phyloP scores from a whole-genome alignment of 2,888 invertebrate genomes.

The Drosophila sordidula region DNA sequence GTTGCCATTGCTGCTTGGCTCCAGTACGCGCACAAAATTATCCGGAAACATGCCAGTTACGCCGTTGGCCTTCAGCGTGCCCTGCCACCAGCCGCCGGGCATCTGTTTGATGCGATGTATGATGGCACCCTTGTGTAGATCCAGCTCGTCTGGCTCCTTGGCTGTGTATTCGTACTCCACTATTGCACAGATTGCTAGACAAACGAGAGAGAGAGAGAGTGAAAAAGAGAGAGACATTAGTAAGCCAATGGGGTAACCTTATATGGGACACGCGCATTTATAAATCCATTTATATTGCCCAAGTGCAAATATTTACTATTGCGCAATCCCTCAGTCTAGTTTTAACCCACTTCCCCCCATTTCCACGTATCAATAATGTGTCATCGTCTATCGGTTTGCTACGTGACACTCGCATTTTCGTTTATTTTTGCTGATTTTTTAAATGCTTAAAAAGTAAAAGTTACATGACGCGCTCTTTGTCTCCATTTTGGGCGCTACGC shows the following conservation, averaged over 20 bases:
- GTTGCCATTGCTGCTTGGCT: conserved; percentile 72
- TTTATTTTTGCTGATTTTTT: conserved; percentile 22
- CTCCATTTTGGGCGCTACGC: conserved; percentile 19
- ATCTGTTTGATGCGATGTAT: conserved; percentile 92
- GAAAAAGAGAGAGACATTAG: conserved; percentile 12
- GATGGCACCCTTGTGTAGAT: conserved; percentile 92
- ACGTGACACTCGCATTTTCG: conserved; percentile 64
- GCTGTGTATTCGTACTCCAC: conserved; percentile 95
- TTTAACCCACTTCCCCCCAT: conserved; percentile 1
- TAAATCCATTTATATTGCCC: conserved; percentile 47
- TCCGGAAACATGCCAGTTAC: conserved; percentile 96
- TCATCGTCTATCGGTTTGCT: conserved; percentile 35
- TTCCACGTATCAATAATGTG: background rate
- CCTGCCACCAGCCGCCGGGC: conserved; percentile 96
- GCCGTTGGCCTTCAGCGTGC: conserved; percentile 89
- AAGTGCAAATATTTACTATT: conserved; percentile 70
- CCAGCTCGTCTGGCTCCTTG: conserved; percentile 93
- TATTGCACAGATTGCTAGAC: conserved; percentile 88
- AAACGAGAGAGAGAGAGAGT: background rate
- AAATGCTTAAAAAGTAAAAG: conserved; percentile 70
- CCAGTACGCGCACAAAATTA: conserved; percentile 92
- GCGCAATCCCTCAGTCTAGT: conserved; percentile 52
- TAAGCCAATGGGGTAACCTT: conserved; percentile 37
- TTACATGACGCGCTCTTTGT: conserved; percentile 70
- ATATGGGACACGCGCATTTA: conserved; percentile 51